Conservation (phyloP, 2,888 invertebrate genomes). For the Parnassius glacialis region DNA sequence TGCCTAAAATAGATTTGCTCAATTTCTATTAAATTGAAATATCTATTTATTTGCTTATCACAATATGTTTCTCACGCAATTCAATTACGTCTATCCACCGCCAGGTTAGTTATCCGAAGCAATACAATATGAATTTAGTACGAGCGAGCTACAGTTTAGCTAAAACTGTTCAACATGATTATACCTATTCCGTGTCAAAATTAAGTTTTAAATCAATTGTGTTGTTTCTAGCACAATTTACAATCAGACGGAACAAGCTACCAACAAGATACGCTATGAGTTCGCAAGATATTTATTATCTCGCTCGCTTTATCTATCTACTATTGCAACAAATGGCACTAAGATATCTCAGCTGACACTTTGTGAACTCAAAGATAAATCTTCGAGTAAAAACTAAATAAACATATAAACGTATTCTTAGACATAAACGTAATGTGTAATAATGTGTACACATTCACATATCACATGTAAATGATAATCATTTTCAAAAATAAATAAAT, state of each 20-base stretch:
- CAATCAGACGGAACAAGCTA: conserved; percentile 26
- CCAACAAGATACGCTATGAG: conserved; percentile 28
- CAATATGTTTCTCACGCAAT: conserved; percentile 72
- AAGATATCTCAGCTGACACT: conserved; percentile 22
- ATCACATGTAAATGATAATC: too few species aligned
- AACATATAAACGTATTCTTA: too few species aligned
- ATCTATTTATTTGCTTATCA: conserved; percentile 40
- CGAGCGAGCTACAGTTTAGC: conserved; percentile 56
- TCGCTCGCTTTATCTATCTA: conserved; percentile 24
- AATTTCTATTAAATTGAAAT: too few species aligned
- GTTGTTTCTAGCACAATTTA: conserved; percentile 36
- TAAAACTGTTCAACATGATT: conserved; percentile 64
- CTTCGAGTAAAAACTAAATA: too few species aligned
- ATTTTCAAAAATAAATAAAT: too few species aligned
- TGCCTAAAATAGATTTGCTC: too few species aligned
- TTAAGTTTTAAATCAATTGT: conserved; percentile 62
- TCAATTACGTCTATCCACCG: conserved; percentile 75
- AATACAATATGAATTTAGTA: conserved; percentile 69
- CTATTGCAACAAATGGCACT: conserved; percentile 30
- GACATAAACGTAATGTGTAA: too few species aligned
- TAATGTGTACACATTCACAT: too few species aligned
- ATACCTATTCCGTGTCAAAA: conserved; percentile 46
- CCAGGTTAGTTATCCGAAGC: conserved; percentile 68
- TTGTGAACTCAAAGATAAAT: conserved; percentile 21
- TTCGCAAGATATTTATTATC: conserved; percentile 31